Evolutionary conservation across 1,140 invertebrate species (phyloP), one percentile per base, ranked within the genome.

Genomic region (Globodera ellingtonae): DNA sequence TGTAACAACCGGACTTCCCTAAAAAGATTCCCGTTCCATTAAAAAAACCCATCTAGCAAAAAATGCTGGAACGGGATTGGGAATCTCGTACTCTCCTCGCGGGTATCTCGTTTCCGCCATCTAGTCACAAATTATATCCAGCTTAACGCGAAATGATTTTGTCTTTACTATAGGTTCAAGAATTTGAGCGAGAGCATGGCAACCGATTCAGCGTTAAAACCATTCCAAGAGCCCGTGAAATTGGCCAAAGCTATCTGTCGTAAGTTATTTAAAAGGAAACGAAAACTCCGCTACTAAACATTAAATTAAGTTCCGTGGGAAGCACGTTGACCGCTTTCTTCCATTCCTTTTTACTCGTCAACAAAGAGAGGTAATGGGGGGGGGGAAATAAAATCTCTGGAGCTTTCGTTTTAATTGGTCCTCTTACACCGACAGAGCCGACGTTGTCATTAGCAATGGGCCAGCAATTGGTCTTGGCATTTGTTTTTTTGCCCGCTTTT

Each of bases 381-480:
- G 24, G n/a, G n/a, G n/a, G n/a, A 50, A 3, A 52, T 52, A 52
- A 9, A 52, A 52, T 35, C 35, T 35, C 35, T 35, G 35, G 35
- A 35, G 35, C 35, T 35, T 35, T 35, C 35, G 35, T 35, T 35
- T 35, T 35, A 35, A 35, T 35, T 35, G 35, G 35, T 35, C 50
- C 0, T 72, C 44, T 35, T 65, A 15, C 46, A 46, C 47, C 62
- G 56, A 70, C 44, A 71, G 84, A 9, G 81, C 85, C n/a, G 81
- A 88, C 78, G 24, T 87, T 78, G 91, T 96, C 78, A 89, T 97
- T 3, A 95, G 94, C 87, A 98, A 98, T 91, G 97, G 97, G 0
- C 97, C 96, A 74, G 96, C 96, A 46, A 97, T 95, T 6, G 97
- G 96, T 90, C 92, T 98, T 81, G 96, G 95, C 50, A 90, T 95